Conservation (phyloP, 2,888 invertebrate genomes). For the Rugalucina vietnamica region DNA sequence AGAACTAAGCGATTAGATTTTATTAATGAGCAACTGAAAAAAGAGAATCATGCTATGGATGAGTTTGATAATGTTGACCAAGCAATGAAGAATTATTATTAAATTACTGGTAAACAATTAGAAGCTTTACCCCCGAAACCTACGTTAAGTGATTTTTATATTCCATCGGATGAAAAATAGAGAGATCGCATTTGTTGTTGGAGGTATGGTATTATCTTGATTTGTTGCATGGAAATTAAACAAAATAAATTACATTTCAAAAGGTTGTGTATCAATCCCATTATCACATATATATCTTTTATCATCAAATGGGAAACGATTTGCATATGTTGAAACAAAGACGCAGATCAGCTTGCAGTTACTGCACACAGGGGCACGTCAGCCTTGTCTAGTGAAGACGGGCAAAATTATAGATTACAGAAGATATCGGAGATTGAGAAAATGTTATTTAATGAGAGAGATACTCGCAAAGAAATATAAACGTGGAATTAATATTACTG, state of each 20-base stretch:
- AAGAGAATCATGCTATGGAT: slow-evolving; percentile 37
- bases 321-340: no score
- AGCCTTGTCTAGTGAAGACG: slow-evolving; percentile 38
- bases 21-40: neutral
- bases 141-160: slow-evolving; percentile 25
- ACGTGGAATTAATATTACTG: slow-evolving; percentile 44
- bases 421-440: slow-evolving; percentile 50
- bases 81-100: slow-evolving; percentile 46
- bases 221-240: no score
- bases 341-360: no score
- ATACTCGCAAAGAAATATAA: slow-evolving; percentile 46
- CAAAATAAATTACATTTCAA: no score
- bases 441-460: slow-evolving; percentile 39
- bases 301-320: no score
- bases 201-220: neutral
- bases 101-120: slow-evolving; percentile 36
- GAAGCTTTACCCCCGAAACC: neutral
- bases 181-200: slow-evolving; percentile 15
- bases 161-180: slow-evolving; percentile 27
- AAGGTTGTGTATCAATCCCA: no score
- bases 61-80: slow-evolving; percentile 49
- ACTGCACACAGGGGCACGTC: no score
- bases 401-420: slow-evolving; percentile 54
- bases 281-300: no score
- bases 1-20: neutral